phyloP scores from a whole-genome alignment of 2,888 invertebrate genomes.

The Drosophila austrosaltans region DNA sequence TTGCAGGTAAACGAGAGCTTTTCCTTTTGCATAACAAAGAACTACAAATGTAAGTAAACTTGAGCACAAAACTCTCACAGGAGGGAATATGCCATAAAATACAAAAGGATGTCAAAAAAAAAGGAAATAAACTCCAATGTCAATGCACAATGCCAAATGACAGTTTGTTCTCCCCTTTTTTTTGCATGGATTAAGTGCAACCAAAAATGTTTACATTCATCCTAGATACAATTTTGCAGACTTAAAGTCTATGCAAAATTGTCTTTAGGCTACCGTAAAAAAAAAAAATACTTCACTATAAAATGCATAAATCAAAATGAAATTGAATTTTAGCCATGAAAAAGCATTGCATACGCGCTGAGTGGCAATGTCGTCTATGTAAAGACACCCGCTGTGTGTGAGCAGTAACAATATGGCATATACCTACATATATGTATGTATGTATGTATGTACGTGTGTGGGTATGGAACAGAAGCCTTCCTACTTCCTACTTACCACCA shows the following conservation, averaged over 20 bases:
- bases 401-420: slow-evolving; percentile 1
- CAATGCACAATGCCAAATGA: slow-evolving; percentile 10
- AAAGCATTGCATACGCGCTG: slow-evolving; percentile 50
- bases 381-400: slow-evolving; percentile 4
- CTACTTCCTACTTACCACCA: background rate
- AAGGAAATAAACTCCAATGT: background rate
- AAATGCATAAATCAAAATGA: slow-evolving; percentile 74
- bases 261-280: slow-evolving; percentile 41
- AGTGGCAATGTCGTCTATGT: slow-evolving; percentile 25
- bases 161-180: slow-evolving; percentile 26
- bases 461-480: background rate
- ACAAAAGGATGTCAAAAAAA: background rate
- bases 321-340: slow-evolving; percentile 69
- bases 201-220: slow-evolving; percentile 23
- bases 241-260: slow-evolving; percentile 54
- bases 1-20: slow-evolving; percentile 2
- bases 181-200: slow-evolving; percentile 35
- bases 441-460: background rate
- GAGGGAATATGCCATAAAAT: background rate
- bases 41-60: background rate
- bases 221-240: slow-evolving; percentile 42
- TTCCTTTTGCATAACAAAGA: background rate
- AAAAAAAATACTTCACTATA: slow-evolving; percentile 40
- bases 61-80: background rate
- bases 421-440: background rate